phyloP scores from a whole-genome alignment of 2,113 vertebrate genomes.

The Hemiscyllium ocellatum region DNA sequence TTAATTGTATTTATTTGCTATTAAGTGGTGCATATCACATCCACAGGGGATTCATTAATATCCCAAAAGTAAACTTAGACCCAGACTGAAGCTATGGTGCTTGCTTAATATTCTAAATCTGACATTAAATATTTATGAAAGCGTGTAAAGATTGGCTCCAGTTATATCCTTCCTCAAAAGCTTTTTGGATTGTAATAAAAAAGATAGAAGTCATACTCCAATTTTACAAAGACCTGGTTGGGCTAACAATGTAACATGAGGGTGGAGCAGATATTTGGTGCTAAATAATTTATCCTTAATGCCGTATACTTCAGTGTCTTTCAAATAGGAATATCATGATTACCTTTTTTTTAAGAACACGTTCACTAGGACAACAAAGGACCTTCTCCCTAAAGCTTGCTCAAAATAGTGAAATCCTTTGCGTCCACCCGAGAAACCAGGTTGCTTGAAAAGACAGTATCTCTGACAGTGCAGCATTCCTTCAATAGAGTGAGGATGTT shows the following conservation, averaged over 20 bases:
- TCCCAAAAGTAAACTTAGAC: neutral
- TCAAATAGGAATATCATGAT: neutral
- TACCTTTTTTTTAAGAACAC: neutral
- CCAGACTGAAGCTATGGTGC: neutral
- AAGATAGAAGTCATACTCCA: too few species aligned
- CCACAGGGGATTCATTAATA: too few species aligned
- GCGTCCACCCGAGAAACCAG: neutral
- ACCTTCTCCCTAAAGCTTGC: too few species aligned
- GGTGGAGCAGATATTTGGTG: too few species aligned
- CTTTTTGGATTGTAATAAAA: neutral
- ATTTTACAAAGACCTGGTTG: neutral
- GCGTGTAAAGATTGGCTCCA: neutral
- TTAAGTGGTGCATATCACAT: neutral
- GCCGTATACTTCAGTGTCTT: neutral
- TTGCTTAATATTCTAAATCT: neutral
- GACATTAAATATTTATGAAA: neutral
- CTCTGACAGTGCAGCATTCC: neutral
- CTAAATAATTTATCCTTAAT: too few species aligned
- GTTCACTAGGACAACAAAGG: neutral
- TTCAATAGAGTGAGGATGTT: neutral
- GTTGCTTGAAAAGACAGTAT: neutral
- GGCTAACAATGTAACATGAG: neutral
- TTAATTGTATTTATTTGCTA: neutral
- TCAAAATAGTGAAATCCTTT: neutral
- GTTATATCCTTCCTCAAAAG: neutral